Evolutionary conservation across 1,140 invertebrate genomes (phyloP).

Genomic region (Ericerus pela): DNA sequence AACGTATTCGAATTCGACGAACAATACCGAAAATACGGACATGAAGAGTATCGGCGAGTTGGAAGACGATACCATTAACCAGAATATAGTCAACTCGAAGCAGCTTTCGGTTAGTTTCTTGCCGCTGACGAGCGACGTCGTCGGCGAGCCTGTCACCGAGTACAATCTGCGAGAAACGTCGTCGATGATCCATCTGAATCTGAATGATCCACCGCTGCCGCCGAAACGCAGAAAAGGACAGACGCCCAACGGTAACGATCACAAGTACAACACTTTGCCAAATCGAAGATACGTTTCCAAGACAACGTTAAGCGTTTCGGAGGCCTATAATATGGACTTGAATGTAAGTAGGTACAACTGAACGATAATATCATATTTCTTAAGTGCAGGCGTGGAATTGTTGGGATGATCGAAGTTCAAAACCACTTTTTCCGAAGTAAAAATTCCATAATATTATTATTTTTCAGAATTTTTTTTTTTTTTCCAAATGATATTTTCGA

Average conservation of each 20-base stretch:
- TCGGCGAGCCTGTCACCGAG: not conserved
- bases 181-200: constrained; percentile 4
- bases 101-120: not conserved
- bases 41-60: not conserved
- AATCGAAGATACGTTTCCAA: not conserved
- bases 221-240: not conserved
- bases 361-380: too few species aligned
- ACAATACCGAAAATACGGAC: not conserved
- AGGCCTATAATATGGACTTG: not conserved
- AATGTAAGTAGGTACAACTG: not conserved
- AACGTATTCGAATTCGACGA: constrained; percentile 5
- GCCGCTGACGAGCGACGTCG: not conserved
- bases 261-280: not conserved
- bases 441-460: too few species aligned
- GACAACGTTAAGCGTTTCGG: not conserved
- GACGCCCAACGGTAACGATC: not conserved
- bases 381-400: too few species aligned
- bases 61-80: not conserved
- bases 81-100: constrained; percentile 2
- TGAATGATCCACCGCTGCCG: not conserved
- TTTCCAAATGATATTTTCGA: too few species aligned
- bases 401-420: too few species aligned
- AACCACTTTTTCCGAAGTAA: too few species aligned
- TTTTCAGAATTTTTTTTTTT: too few species aligned
- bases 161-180: constrained; percentile 3